These are phyloP conservation scores for Ophion slaviceki DNA, from an alignment of 2,888 invertebrate species.

Conservation along the genomic window DNA sequence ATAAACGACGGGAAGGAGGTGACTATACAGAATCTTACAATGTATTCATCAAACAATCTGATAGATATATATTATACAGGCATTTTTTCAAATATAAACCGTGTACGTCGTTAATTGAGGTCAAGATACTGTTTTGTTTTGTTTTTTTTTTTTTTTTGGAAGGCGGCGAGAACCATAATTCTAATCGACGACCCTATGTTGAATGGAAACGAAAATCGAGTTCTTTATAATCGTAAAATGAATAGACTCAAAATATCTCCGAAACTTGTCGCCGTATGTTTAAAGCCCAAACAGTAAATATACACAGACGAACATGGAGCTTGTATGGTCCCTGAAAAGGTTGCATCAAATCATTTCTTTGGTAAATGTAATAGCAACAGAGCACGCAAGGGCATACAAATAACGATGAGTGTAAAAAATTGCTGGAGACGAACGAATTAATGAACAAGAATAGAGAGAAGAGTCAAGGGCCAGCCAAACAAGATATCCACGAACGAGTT, in stretches of 20 bases:
- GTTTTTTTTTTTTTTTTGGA: slow-evolving; percentile 7
- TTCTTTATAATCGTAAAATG: slow-evolving; percentile 14
- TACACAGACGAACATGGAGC: not conserved
- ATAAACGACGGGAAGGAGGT: not conserved
- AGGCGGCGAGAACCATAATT: slow-evolving; percentile 12
- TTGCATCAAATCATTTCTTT: slow-evolving; percentile 25
- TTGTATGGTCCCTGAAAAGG: slow-evolving; percentile 1
- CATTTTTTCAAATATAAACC: not conserved
- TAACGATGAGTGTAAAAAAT: slow-evolving; percentile 17
- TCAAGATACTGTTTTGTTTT: not conserved
- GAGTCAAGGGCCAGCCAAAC: not conserved
- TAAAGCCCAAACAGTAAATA: slow-evolving; percentile 12
- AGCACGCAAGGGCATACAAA: slow-evolving; percentile 20
- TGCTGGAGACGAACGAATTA: not conserved
- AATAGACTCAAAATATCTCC: slow-evolving; percentile 16
- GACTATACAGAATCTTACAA: not conserved
- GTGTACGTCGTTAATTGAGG: not conserved
- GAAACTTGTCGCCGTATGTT: slow-evolving; percentile 29
- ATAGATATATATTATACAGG: not conserved
- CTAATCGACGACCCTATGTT: slow-evolving; percentile 5
- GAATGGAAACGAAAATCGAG: not conserved
- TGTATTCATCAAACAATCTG: not conserved
- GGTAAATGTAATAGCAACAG: slow-evolving; percentile 28
- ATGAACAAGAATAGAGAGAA: not conserved
- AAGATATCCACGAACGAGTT: slow-evolving; percentile 13